phyloP scores from a whole-genome alignment of 2,888 invertebrate genomes.

The Globia sparganii region DNA sequence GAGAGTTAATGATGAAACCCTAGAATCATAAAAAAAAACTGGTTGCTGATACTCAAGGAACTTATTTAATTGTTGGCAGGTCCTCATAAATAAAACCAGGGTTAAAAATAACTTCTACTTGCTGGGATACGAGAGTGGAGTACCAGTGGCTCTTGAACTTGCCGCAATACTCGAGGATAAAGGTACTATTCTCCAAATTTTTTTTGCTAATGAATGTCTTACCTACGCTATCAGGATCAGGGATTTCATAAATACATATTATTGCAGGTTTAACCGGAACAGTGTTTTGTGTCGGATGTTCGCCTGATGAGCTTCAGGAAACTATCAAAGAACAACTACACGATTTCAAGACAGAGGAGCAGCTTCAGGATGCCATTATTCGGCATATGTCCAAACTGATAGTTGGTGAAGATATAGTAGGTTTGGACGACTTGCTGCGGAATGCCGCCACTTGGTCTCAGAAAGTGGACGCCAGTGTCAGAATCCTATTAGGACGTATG shows the following conservation, averaged over 20 bases:
- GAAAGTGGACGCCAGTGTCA: conserved; percentile 61
- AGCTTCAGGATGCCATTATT: conserved; percentile 15
- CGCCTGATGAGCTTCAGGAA: conserved; percentile 1
- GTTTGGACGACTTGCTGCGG: conserved; percentile 27
- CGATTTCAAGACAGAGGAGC: conserved; percentile 4
- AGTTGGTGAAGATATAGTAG: conserved; percentile 30
- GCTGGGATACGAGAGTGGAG: conserved; percentile 76
- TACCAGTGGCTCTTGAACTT: conserved; percentile 74
- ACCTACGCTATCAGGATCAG: background rate
- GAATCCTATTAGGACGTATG: conserved; percentile 67
- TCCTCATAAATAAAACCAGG: conserved; percentile 63
- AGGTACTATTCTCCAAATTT: conserved; percentile 61
- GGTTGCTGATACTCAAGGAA: too few species aligned
- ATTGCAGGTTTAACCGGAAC: conserved; percentile 26
- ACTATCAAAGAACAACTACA: background rate
- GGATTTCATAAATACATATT: background rate
- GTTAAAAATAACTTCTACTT: conserved; percentile 70
- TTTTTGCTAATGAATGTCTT: background rate
- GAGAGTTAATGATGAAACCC: too few species aligned
- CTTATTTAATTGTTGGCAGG: conserved; percentile 59
- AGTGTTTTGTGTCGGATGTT: conserved; percentile 29
- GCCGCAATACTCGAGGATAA: conserved; percentile 74
- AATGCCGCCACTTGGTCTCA: conserved; percentile 39
- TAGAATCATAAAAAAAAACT: background rate
- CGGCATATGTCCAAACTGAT: conserved; percentile 37